Percentiles rank a stretch among this genome's conserved stretches.
Evolutionary conservation across 1,140 invertebrate species (phyloP).

Genomic region (Phthorimaea operculella): DNA sequence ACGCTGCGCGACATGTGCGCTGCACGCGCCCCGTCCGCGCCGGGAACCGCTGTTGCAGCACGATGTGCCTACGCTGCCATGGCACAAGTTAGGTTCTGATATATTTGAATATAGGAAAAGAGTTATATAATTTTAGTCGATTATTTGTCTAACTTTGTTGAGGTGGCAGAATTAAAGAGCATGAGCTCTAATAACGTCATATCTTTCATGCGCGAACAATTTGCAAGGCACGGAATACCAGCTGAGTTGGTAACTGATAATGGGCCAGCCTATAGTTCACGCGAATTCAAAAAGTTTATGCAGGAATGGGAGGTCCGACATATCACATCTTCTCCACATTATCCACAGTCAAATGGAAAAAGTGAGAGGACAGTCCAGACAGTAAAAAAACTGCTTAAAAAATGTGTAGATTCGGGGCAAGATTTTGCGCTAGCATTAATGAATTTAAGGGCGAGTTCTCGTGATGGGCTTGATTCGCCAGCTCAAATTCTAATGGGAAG

Average conservation of each 20-base stretch:
- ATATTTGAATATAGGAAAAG: conserved; percentile 25
- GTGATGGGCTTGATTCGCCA: conserved; percentile 9
- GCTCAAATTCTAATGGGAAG: conserved; percentile 15
- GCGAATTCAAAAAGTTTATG: conserved; percentile 41
- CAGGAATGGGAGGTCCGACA: conserved; percentile 32
- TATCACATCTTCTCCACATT: conserved; percentile 23
- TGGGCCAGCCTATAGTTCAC: conserved; percentile 35
- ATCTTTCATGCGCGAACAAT: conserved; percentile 24
- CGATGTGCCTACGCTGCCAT: conserved; percentile 26
- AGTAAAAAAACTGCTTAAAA: conserved; percentile 29
- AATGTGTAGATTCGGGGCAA: conserved; percentile 8
- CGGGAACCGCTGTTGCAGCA: conserved; percentile 30
- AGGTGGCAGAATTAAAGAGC: conserved; percentile 15
- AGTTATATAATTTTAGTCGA: conserved; percentile 26
- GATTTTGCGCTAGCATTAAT: conserved; percentile 13
- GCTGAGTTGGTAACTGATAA: conserved; percentile 43
- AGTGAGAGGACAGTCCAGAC: conserved; percentile 30
- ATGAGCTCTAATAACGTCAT: conserved; percentile 10
- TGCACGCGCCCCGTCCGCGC: conserved; percentile 9
- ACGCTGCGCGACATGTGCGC: conserved; percentile 22
- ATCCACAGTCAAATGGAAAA: conserved; percentile 42
- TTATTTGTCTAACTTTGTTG: conserved; percentile 28
- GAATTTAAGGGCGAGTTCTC: conserved; percentile 11
- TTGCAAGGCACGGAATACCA: conserved; percentile 51
- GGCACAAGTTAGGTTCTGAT: conserved; percentile 37